These are phyloP conservation scores for Orycteropus afer DNA, from an alignment of 2,113 vertebrate species.

Conservation along the genomic window DNA sequence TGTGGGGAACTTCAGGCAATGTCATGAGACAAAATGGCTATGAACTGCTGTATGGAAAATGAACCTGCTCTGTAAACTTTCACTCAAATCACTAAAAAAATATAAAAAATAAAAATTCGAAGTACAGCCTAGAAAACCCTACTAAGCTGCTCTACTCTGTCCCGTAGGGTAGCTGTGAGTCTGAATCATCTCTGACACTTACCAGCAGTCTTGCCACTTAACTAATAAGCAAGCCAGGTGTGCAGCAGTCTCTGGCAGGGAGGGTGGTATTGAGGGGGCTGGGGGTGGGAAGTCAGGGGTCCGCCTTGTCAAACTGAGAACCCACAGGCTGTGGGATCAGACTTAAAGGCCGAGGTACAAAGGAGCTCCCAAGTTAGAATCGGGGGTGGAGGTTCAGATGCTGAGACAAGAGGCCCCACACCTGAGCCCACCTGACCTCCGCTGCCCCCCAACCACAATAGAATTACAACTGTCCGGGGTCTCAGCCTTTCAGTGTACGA, in stretches of 20 bases:
- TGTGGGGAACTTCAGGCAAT: too few relatives aligned
- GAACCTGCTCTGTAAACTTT: too few relatives aligned
- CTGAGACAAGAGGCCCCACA: background rate
- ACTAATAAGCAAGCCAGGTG: background rate
- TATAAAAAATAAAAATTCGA: too few relatives aligned
- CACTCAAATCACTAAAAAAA: too few relatives aligned
- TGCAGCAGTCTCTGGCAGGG: background rate
- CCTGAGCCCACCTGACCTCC: background rate
- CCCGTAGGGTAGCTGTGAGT: too few relatives aligned
- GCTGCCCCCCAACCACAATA: background rate
- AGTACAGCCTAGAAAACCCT: too few relatives aligned
- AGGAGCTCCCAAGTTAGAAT: background rate
- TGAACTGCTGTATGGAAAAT: too few relatives aligned
- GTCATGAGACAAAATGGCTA: too few relatives aligned
- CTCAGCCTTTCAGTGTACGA: background rate
- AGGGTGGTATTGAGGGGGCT: rapidly evolving
- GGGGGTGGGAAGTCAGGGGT: background rate
- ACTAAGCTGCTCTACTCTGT: too few relatives aligned
- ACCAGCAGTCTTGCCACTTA: background rate
- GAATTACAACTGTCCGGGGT: rapidly evolving
- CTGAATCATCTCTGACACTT: too few relatives aligned
- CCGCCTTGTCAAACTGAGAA: background rate
- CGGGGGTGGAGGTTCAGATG: background rate
- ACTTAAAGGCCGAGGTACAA: background rate
- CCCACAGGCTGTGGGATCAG: background rate